Evolutionary conservation across 2,888 invertebrate genomes (phyloP).

Genomic region (Ophonus ardosiacus): DNA sequence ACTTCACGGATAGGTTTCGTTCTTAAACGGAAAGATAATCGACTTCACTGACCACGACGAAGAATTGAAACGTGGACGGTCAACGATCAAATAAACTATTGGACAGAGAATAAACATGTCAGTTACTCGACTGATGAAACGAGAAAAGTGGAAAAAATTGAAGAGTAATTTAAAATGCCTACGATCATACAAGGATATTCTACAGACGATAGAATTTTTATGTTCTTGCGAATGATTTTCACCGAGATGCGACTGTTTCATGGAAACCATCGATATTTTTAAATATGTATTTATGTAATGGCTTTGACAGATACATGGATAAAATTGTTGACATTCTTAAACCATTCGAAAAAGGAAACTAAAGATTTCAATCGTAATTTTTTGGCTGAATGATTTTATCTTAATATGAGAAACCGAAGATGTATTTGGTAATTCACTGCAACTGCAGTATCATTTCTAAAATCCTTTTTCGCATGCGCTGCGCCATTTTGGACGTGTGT

Average conservation of each 20-base stretch:
- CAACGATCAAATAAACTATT: constrained; percentile 41
- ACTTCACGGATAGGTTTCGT: not conserved
- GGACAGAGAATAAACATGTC: constrained; percentile 45
- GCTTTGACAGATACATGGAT: not conserved
- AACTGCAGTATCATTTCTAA: not conserved
- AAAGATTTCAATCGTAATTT: not conserved
- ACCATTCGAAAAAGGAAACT: not conserved
- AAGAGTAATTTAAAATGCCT: constrained; percentile 50
- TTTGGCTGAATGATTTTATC: not conserved
- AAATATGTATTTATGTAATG: constrained; percentile 31
- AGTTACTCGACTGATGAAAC: not conserved
- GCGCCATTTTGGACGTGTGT: too few relatives aligned
- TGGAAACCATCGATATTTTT: constrained; percentile 27
- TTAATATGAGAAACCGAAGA: not conserved
- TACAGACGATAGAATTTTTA: constrained; percentile 14
- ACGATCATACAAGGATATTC: constrained; percentile 43
- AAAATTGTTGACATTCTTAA: constrained; percentile 11
- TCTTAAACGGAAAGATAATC: constrained; percentile 13
- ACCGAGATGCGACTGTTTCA: constrained; percentile 15
- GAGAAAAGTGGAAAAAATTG: constrained; percentile 38
- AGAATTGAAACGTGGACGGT: constrained; percentile 20
- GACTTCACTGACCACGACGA: not conserved
- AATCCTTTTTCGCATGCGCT: not conserved
- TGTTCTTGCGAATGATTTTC: not conserved
- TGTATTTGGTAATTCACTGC: not conserved